phyloP scores from a whole-genome alignment of 2,113 vertebrate species.

The Scomber scombrus region DNA sequence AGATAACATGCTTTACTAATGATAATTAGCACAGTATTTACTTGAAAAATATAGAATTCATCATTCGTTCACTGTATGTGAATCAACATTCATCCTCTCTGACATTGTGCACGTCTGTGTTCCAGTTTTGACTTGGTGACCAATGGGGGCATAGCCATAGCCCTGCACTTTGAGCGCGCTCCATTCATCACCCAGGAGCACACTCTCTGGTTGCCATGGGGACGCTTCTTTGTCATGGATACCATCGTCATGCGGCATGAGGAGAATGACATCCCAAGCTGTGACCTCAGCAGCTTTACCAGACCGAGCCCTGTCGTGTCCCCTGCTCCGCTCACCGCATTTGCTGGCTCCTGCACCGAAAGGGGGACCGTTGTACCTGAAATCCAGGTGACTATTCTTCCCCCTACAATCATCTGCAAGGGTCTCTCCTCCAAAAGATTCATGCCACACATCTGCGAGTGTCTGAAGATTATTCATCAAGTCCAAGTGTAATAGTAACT shows the following conservation, averaged over 20 bases:
- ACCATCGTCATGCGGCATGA: constrained; percentile 98
- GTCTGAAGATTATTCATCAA: constrained; percentile 66
- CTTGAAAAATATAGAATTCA: constrained; percentile 12
- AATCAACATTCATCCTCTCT: constrained; percentile 32
- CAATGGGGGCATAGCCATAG: constrained; percentile 92
- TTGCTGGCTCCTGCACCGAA: constrained; percentile 92
- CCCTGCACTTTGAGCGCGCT: constrained; percentile 93
- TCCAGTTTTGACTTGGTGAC: constrained; percentile 97
- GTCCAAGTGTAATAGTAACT: constrained; percentile 58
- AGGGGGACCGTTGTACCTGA: constrained; percentile 93
- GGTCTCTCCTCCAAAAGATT: constrained; percentile 61
- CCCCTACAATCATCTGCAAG: constrained; percentile 14
- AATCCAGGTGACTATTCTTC: constrained; percentile 90
- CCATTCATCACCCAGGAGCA: constrained; percentile 99
- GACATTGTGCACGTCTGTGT: constrained; percentile 44
- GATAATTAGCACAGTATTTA: constrained; percentile 10
- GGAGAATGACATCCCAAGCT: constrained; percentile 98
- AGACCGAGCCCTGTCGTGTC: constrained; percentile 93
- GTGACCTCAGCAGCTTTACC: constrained; percentile 96
- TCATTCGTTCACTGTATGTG: neutral
- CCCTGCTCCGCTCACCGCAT: constrained; percentile 93
- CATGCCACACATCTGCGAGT: constrained; percentile 55
- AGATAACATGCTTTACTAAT: constrained; percentile 40
- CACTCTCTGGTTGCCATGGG: constrained; percentile 97
- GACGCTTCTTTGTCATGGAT: constrained; percentile 99